Evolutionary conservation across 2,113 vertebrate species (phyloP).

Genomic region (Nibea albiflora): DNA sequence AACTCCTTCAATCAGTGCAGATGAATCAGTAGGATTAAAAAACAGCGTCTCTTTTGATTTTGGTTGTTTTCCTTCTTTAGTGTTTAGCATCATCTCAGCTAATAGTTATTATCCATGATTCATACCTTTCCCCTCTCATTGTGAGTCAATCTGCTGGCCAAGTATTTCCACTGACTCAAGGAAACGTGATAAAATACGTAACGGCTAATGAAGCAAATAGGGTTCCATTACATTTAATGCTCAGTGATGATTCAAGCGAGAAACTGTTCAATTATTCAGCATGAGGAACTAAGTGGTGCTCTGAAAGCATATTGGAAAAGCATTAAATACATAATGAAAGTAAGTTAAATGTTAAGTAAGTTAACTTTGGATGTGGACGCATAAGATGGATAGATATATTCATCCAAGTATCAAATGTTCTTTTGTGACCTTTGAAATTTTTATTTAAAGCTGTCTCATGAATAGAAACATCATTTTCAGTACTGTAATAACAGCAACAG

Average conservation of each 20-base stretch:
- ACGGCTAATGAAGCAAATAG: neutral
- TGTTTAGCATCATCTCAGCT: neutral
- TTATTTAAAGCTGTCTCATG: neutral
- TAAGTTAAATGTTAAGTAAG: neutral
- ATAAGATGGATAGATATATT: neutral
- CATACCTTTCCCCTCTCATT: neutral
- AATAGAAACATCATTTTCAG: neutral
- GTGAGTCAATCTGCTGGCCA: neutral
- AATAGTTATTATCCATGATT: neutral
- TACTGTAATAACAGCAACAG: neutral
- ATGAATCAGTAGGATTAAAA: neutral
- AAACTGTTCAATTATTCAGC: conserved; percentile 6
- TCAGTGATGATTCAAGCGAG: neutral
- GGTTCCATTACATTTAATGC: conserved; percentile 24
- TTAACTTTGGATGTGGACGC: neutral
- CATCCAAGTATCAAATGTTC: neutral
- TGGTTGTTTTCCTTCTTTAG: neutral
- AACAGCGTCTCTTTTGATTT: neutral
- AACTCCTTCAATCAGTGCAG: neutral
- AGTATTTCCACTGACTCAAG: conserved; percentile 10
- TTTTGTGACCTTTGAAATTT: neutral
- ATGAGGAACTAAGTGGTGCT: neutral
- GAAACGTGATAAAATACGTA: neutral
- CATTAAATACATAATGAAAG: neutral
- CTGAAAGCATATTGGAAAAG: neutral